Percentiles rank a stretch among this genome's conserved stretches.
These are phyloP conservation scores for Sesamia inferens DNA, from an alignment of 2,888 invertebrate species.

Conservation along the genomic window DNA sequence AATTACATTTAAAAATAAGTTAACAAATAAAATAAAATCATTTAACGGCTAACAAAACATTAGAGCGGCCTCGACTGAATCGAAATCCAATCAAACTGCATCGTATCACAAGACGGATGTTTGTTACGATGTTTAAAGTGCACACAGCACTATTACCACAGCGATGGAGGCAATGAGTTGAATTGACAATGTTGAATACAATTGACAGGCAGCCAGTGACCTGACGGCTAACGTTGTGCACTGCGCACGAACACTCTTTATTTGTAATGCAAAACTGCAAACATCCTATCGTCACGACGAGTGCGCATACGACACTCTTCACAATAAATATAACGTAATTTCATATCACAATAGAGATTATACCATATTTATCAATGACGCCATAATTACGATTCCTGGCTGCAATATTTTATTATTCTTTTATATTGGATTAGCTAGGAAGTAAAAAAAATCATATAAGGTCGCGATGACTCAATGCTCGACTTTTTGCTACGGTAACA, in stretches of 20 bases:
- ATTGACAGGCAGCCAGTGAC: conserved; percentile 76
- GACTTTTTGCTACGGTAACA: conserved; percentile 41
- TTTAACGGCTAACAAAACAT: conserved; percentile 66
- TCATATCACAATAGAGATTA: conserved; percentile 38
- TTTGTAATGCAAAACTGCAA: conserved; percentile 85
- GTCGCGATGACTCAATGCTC: conserved; percentile 61
- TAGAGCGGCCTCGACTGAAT: conserved; percentile 72
- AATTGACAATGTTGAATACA: conserved; percentile 77
- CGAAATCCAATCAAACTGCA: conserved; percentile 76
- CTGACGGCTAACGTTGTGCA: conserved; percentile 69
- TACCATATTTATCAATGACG: conserved; percentile 49
- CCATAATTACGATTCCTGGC: conserved; percentile 34
- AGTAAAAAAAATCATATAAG: conserved; percentile 58
- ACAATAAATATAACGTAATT: conserved; percentile 39
- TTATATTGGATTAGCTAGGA: conserved; percentile 62
- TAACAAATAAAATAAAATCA: conserved; percentile 68
- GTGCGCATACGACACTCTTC: conserved; percentile 51
- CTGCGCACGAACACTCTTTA: conserved; percentile 74
- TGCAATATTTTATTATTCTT: conserved; percentile 40
- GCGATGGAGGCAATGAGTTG: conserved; percentile 73
- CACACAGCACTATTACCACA: conserved; percentile 68
- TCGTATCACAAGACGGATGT: conserved; percentile 64
- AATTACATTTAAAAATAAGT: conserved; percentile 69
- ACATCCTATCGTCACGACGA: conserved; percentile 77
- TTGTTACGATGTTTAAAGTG: conserved; percentile 68